These are phyloP conservation scores for Spinibarbus caldwelli DNA, from an alignment of 2,797 vertebrate genomes.

Conservation along the genomic window DNA sequence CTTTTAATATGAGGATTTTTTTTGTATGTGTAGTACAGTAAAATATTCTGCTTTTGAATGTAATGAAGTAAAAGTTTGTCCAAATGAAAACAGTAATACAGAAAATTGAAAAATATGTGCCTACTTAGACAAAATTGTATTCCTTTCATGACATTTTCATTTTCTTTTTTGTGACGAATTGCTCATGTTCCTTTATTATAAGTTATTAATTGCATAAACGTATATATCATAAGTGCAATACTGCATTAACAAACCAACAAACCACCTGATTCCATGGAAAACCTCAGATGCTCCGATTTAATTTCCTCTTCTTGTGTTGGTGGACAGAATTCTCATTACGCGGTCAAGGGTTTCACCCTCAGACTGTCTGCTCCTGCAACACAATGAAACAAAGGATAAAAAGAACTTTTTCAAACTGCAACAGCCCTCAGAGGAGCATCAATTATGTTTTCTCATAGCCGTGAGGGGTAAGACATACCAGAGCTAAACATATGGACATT, in stretches of 20 bases:
- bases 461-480: neutral
- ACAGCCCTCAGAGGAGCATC: conserved; percentile 2
- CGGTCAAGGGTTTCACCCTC: neutral
- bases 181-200: neutral
- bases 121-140: too few relatives aligned
- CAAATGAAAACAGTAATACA: too few relatives aligned
- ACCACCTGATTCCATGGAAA: neutral
- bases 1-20: too few relatives aligned
- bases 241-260: neutral
- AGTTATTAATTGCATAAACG: neutral
- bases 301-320: neutral
- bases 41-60: too few relatives aligned
- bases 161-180: too few relatives aligned
- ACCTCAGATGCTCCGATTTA: neutral
- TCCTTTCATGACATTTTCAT: too few relatives aligned
- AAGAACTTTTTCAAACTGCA: neutral
- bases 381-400: conserved; percentile 6
- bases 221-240: neutral
- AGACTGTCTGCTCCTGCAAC: conserved; percentile 16
- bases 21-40: too few relatives aligned
- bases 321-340: neutral
- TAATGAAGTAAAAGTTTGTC: too few relatives aligned
- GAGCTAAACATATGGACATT: neutral
- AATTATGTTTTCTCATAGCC: neutral
- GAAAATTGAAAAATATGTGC: too few relatives aligned